Evolutionary conservation across 2,888 invertebrate genomes (phyloP).

Genomic region (Tiliacea citrago): DNA sequence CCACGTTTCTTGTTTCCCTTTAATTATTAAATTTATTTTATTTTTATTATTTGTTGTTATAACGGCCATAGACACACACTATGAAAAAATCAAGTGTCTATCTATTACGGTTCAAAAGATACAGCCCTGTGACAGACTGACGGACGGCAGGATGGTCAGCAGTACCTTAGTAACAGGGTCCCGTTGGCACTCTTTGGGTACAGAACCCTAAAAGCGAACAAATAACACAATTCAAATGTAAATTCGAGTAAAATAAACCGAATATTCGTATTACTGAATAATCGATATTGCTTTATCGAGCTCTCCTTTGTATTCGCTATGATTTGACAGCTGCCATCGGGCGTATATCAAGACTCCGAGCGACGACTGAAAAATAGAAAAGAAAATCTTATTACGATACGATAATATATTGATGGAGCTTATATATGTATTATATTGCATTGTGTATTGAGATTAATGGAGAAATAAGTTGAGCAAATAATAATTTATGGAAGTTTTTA

Average conservation of each 20-base stretch:
- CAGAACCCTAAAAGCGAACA: constrained; percentile 9
- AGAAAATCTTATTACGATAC: constrained; percentile 50
- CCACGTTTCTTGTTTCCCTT: not conserved
- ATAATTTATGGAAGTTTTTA: not conserved
- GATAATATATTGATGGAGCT: constrained; percentile 32
- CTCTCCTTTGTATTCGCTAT: constrained; percentile 49
- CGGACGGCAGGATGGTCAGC: too few relatives aligned
- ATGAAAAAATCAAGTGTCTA: too few relatives aligned
- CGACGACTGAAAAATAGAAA: constrained; percentile 46
- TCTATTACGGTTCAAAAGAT: not conserved
- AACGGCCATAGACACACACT: not conserved
- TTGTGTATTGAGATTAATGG: constrained; percentile 31
- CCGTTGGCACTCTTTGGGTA: too few relatives aligned
- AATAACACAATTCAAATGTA: constrained; percentile 42
- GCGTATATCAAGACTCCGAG: constrained; percentile 54
- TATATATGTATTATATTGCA: constrained; percentile 28
- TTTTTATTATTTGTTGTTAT: not conserved
- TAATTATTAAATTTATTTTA: not conserved
- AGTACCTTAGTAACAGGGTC: not conserved
- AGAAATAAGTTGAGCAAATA: constrained; percentile 15
- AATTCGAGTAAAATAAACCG: constrained; percentile 55
- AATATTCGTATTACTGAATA: constrained; percentile 59
- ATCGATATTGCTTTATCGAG: constrained; percentile 53
- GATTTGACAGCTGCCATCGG: constrained; percentile 64
- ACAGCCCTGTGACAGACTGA: not conserved